Conservation (phyloP, 1,140 invertebrate genomes). For the Sycophila sp. region DNA sequence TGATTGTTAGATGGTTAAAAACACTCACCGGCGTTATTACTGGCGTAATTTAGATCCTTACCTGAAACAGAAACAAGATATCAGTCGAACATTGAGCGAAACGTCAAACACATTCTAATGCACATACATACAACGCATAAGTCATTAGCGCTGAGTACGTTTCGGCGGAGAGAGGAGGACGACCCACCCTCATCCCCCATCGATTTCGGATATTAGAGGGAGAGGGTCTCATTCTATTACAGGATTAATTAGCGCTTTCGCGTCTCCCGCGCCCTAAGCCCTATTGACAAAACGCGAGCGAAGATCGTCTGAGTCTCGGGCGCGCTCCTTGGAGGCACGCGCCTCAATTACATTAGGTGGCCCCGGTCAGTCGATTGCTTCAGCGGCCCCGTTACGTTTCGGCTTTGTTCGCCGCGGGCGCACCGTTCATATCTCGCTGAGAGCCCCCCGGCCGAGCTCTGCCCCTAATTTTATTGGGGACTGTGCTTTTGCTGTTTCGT, state of each 20-base stretch:
- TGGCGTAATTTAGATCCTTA: slow-evolving; percentile 66
- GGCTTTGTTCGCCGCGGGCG: too few species aligned
- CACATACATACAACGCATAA: neutral
- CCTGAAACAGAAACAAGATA: slow-evolving; percentile 54
- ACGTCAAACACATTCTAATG: neutral
- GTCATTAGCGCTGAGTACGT: slow-evolving; percentile 14
- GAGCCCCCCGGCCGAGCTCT: too few species aligned
- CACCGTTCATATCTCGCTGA: too few species aligned
- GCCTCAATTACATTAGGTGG: slow-evolving; percentile 20
- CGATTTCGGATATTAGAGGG: slow-evolving; percentile 37
- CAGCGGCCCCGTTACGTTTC: too few species aligned
- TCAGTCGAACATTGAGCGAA: neutral
- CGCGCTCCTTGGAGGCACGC: neutral
- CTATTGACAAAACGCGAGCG: slow-evolving; percentile 14
- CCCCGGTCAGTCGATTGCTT: too few species aligned
- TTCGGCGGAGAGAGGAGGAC: neutral
- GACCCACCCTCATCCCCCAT: slow-evolving; percentile 30
- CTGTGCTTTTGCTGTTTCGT: too few species aligned
- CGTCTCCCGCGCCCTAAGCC: slow-evolving; percentile 4
- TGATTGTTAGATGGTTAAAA: slow-evolving; percentile 53
- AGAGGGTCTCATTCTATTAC: slow-evolving; percentile 4
- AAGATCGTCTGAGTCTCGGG: neutral
- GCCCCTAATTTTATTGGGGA: too few species aligned
- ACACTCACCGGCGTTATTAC: slow-evolving; percentile 65
- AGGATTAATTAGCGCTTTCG: slow-evolving; percentile 27